Evolutionary conservation across 2,888 invertebrate genomes (phyloP).

Genomic region (Graphium colonna): DNA sequence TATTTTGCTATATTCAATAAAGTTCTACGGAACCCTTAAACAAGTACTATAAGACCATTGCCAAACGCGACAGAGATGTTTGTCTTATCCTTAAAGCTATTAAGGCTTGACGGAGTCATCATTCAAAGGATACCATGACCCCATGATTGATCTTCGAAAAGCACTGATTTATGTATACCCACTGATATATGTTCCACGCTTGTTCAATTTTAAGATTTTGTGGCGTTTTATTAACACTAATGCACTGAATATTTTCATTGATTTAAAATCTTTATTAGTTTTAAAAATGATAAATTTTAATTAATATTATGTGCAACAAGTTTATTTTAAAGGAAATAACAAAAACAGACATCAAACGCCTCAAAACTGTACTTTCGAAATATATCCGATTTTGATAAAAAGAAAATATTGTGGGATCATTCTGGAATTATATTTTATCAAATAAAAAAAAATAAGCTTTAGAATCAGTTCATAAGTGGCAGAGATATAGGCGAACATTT

Average conservation of each 20-base stretch:
- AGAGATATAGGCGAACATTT: no score
- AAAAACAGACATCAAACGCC: no score
- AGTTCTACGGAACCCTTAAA: slow-evolving; percentile 26
- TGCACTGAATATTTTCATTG: slow-evolving; percentile 5
- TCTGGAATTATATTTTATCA: no score
- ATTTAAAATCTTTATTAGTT: neutral
- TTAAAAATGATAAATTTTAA: neutral
- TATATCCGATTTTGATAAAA: no score
- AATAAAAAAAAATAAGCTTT: no score
- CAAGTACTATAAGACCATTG: neutral
- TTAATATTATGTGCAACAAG: no score
- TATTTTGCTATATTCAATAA: no score
- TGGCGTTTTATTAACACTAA: slow-evolving; percentile 13
- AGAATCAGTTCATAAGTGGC: no score
- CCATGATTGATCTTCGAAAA: slow-evolving; percentile 40
- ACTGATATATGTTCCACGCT: slow-evolving; percentile 27
- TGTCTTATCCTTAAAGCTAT: slow-evolving; percentile 52
- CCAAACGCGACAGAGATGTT: slow-evolving; percentile 34
- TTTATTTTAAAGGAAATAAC: no score
- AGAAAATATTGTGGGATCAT: no score
- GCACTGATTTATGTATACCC: slow-evolving; percentile 23
- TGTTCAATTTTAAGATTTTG: slow-evolving; percentile 24
- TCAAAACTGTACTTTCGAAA: no score
- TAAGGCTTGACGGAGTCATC: slow-evolving; percentile 44
- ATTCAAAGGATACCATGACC: slow-evolving; percentile 39